Conservation (phyloP, 2,888 invertebrate species). For the Isoperla grammatica region DNA sequence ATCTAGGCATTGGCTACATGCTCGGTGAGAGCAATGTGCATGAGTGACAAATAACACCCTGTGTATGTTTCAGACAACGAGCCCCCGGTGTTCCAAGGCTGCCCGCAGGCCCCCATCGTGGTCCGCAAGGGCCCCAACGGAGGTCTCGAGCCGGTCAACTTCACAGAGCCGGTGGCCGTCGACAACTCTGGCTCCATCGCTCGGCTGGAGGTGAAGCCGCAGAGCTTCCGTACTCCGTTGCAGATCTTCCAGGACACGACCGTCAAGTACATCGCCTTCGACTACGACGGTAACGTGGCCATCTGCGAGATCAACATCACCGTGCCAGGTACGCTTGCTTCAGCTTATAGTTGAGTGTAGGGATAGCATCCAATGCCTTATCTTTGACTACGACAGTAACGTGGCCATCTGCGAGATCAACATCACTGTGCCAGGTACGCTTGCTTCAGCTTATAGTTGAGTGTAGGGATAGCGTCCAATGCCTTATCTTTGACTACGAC, state of each 20-base stretch:
- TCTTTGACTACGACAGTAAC: constrained; percentile 96
- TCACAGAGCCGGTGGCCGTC: constrained; percentile 88
- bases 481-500: constrained; percentile 94
- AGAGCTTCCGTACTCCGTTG: constrained; percentile 83
- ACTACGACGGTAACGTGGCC: constrained; percentile 95
- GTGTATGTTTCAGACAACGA: constrained; percentile 70
- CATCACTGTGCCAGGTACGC: constrained; percentile 74
- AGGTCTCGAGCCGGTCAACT: constrained; percentile 85
- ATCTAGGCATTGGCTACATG: no score
- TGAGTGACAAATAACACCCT: neutral
- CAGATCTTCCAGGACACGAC: constrained; percentile 86
- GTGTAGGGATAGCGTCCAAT: no score
- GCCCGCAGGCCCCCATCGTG: constrained; percentile 86
- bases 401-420: constrained; percentile 96
- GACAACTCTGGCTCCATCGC: constrained; percentile 95
- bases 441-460: no score
- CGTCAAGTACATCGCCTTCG: constrained; percentile 93
- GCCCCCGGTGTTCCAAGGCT: constrained; percentile 94
- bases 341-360: no score
- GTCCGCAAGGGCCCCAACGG: constrained; percentile 85
- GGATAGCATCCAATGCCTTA: constrained; percentile 91
- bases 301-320: constrained; percentile 95
- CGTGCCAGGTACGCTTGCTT: constrained; percentile 56
- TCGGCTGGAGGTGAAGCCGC: constrained; percentile 85
- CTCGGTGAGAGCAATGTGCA: no score